phyloP scores from a whole-genome alignment of 2,888 invertebrate species.

The Anoplius nigerrimus region DNA sequence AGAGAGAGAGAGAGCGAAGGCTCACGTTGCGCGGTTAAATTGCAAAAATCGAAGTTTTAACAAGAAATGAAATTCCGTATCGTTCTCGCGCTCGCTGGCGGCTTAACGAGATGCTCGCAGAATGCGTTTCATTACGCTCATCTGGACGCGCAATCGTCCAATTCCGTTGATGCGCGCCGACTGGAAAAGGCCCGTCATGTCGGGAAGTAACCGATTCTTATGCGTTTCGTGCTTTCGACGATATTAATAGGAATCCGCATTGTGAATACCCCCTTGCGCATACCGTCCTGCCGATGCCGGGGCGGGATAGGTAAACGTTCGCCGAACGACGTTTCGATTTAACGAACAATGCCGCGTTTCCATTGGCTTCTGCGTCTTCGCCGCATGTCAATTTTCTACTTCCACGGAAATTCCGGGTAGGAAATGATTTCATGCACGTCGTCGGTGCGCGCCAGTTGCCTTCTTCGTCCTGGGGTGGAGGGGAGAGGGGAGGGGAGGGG shows the following conservation, averaged over 20 bases:
- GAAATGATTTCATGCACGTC: constrained; percentile 14
- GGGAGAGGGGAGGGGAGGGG: too few species aligned
- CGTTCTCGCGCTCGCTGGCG: too few species aligned
- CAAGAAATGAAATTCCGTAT: too few species aligned
- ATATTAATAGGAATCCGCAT: constrained; percentile 32
- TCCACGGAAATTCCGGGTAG: constrained; percentile 4
- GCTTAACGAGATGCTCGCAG: too few species aligned
- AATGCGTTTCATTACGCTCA: constrained; percentile 5
- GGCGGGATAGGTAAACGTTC: constrained; percentile 13
- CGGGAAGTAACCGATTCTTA: constrained; percentile 26
- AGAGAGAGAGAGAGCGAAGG: too few species aligned
- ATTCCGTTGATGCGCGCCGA: constrained; percentile 9
- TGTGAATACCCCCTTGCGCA: constrained; percentile 13
- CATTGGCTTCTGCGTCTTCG: constrained; percentile 21
- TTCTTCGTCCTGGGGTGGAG: background rate
- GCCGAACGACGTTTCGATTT: constrained; percentile 42
- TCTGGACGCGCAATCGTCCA: constrained; percentile 9
- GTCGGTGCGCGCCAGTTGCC: background rate
- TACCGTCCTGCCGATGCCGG: constrained; percentile 20
- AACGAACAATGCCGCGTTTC: constrained; percentile 24
- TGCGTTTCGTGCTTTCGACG: constrained; percentile 1
- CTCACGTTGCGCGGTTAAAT: too few species aligned
- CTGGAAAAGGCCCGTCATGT: background rate
- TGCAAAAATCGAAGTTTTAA: too few species aligned
- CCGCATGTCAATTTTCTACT: constrained; percentile 23